Conservation (phyloP, 2,888 invertebrate genomes). For the Plagiodera versicolora region DNA sequence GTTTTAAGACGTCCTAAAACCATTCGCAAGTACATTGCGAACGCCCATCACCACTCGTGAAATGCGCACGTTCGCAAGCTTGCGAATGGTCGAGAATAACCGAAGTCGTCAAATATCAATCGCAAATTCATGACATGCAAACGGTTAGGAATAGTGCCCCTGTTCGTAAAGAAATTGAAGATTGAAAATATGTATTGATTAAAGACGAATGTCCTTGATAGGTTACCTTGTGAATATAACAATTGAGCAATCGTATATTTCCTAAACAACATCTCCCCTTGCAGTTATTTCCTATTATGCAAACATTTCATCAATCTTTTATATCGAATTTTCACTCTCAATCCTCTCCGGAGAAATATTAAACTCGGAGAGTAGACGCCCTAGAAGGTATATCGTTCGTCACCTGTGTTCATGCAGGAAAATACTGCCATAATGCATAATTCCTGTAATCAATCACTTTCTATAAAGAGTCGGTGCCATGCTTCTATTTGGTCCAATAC, state of each 20-base stretch:
- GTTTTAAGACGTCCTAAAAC: no score
- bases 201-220: no score
- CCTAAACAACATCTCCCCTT: neutral
- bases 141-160: no score
- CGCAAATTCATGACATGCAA: no score
- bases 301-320: slow-evolving; percentile 15
- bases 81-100: no score
- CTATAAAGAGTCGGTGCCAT: slow-evolving; percentile 17
- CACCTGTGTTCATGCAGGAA: slow-evolving; percentile 20
- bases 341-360: slow-evolving; percentile 14
- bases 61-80: no score
- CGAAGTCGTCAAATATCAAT: no score
- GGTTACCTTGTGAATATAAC: no score
- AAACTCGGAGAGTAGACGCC: neutral
- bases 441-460: slow-evolving; percentile 36
- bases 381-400: slow-evolving; percentile 19
- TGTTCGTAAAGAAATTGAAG: no score
- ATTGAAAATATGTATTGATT: no score
- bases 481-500: slow-evolving; percentile 27
- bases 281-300: slow-evolving; percentile 9
- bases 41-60: no score
- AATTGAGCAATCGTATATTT: neutral
- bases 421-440: slow-evolving; percentile 27
- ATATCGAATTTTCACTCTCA: slow-evolving; percentile 10
- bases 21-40: no score